These are phyloP conservation scores for Chydorus sphaericus DNA, from an alignment of 2,888 invertebrate species.

Conservation along the genomic window DNA sequence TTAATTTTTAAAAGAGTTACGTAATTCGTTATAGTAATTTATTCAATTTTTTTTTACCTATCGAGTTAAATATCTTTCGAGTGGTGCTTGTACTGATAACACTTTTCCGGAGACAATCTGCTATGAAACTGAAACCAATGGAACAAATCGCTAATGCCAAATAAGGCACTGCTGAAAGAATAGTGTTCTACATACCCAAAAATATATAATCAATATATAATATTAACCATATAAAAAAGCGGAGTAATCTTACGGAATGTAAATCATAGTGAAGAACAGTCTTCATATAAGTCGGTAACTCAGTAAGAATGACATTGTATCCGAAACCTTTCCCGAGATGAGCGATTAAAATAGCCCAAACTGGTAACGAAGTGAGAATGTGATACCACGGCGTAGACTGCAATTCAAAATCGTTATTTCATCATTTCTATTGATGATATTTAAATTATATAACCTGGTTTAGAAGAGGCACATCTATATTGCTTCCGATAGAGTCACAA, in stretches of 20 bases:
- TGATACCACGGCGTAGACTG: constrained; percentile 56
- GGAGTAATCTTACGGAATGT: constrained; percentile 42
- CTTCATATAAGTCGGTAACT: constrained; percentile 77
- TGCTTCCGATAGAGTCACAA: not conserved
- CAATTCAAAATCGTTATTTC: constrained; percentile 18
- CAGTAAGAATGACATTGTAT: constrained; percentile 78
- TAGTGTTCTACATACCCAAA: constrained; percentile 43
- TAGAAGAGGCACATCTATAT: too few species aligned
- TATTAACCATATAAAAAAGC: too few species aligned
- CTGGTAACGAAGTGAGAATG: constrained; percentile 59
- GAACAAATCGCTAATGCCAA: constrained; percentile 62
- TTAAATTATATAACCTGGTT: too few species aligned
- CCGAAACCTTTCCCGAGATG: constrained; percentile 66
- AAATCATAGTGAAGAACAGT: constrained; percentile 72
- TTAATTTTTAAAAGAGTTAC: constrained; percentile 10
- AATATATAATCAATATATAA: not conserved
- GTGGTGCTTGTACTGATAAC: constrained; percentile 55
- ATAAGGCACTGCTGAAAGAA: constrained; percentile 59
- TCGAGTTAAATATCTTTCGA: constrained; percentile 68
- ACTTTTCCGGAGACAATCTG: constrained; percentile 68
- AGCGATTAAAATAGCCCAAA: constrained; percentile 76
- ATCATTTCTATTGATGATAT: too few species aligned
- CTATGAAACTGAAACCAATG: constrained; percentile 51
- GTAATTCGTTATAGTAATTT: not conserved
- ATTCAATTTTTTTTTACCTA: constrained; percentile 48